Conservation (phyloP, 2,888 invertebrate species). For the Drosophila subsilvestris region DNA sequence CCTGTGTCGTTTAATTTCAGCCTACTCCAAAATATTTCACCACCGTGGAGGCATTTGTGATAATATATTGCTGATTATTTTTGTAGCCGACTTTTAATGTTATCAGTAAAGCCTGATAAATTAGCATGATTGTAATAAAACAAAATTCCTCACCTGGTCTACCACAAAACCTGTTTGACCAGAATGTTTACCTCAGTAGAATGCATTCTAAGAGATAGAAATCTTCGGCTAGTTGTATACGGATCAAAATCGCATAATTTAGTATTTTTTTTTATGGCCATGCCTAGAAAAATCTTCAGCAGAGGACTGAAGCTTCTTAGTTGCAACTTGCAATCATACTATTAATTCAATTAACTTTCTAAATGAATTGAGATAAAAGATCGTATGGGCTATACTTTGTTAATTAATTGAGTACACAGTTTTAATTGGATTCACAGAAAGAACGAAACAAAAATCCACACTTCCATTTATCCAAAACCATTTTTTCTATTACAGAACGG, state of each 20-base stretch:
- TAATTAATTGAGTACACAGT: neutral
- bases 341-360: slow-evolving; percentile 13
- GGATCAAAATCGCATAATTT: slow-evolving; percentile 1
- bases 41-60: slow-evolving; percentile 12
- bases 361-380: neutral
- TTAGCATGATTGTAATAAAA: neutral
- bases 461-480: neutral
- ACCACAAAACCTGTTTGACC: slow-evolving; percentile 22
- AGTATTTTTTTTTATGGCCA: slow-evolving; percentile 2
- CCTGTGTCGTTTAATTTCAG: slow-evolving; percentile 34
- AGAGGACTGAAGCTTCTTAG: neutral
- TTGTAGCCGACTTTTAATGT: slow-evolving; percentile 1
- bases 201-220: neutral
- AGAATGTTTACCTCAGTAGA: slow-evolving; percentile 4
- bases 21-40: slow-evolving; percentile 25
- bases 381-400: neutral
- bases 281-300: neutral
- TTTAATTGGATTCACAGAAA: neutral
- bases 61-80: slow-evolving; percentile 14
- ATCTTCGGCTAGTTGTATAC: neutral
- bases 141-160: neutral
- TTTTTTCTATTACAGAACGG: slow-evolving; percentile 85
- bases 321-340: neutral
- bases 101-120: slow-evolving; percentile 26
- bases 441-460: neutral